Percentiles rank a stretch among this genome's conserved stretches.
Conservation (phyloP, 2,797 vertebrate genomes). For the Pangasius djambal region DNA sequence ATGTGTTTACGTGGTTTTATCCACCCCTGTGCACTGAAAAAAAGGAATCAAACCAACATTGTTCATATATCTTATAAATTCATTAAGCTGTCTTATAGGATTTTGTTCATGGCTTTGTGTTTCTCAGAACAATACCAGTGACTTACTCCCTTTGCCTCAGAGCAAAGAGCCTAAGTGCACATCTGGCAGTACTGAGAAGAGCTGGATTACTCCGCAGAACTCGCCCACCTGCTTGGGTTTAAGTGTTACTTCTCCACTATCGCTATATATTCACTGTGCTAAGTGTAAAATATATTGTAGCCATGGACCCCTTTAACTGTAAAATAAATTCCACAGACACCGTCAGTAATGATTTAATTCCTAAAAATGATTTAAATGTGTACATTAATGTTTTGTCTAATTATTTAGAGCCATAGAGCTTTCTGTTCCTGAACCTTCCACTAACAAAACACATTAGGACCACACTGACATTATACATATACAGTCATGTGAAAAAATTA, state of each 20-base stretch:
- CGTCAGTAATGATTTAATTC: not conserved
- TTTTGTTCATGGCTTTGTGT: conserved; percentile 28
- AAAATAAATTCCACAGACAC: not conserved
- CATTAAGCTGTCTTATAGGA: conserved; percentile 26
- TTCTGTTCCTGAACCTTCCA: not conserved
- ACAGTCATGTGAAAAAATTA: no score
- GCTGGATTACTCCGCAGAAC: conserved; percentile 25
- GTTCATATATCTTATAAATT: conserved; percentile 39
- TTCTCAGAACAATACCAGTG: conserved; percentile 33
- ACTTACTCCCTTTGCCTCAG: conserved; percentile 31
- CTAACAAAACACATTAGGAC: not conserved
- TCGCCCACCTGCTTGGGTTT: conserved; percentile 38
- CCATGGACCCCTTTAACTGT: not conserved
- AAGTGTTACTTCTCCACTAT: conserved; percentile 19
- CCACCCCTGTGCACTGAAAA: not conserved
- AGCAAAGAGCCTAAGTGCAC: conserved; percentile 51
- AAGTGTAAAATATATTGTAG: not conserved
- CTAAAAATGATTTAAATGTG: not conserved
- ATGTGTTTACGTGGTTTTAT: not conserved
- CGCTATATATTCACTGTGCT: not conserved
- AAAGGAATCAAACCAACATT: conserved; percentile 18
- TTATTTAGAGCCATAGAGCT: not conserved
- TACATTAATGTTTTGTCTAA: not conserved
- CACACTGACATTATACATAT: not conserved
- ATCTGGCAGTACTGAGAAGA: conserved; percentile 49